Evolutionary conservation across 2,113 vertebrate genomes (phyloP).

Genomic region (Aphyosemion australe): DNA sequence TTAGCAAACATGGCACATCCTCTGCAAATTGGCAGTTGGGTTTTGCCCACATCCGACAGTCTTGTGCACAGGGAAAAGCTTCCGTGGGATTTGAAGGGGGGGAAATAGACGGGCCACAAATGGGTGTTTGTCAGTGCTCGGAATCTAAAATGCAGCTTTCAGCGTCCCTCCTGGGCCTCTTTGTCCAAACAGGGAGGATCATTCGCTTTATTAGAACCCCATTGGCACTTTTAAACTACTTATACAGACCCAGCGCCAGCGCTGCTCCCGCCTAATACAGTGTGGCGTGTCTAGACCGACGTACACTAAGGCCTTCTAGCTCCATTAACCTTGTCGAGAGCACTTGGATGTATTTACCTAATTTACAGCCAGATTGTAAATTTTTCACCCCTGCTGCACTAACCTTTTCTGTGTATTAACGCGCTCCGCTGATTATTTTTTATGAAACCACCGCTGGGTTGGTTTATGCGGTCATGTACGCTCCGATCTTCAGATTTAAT

Average conservation of each 20-base stretch:
- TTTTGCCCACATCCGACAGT: conserved; percentile 73
- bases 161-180: conserved; percentile 67
- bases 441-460: conserved; percentile 58
- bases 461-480: conserved; percentile 42
- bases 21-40: conserved; percentile 77
- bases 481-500: conserved; percentile 74
- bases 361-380: conserved; percentile 67
- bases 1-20: conserved; percentile 79
- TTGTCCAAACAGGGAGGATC: conserved; percentile 72
- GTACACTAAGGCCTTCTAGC: conserved; percentile 71
- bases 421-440: conserved; percentile 68
- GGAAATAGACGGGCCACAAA: conserved; percentile 70
- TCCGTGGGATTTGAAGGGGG: conserved; percentile 66
- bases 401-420: conserved; percentile 51
- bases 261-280: conserved; percentile 72
- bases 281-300: conserved; percentile 66
- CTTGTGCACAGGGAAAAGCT: conserved; percentile 60
- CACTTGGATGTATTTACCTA: conserved; percentile 73
- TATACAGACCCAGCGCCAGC: conserved; percentile 64
- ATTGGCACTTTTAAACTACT: conserved; percentile 65
- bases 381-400: conserved; percentile 35
- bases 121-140: conserved; percentile 73
- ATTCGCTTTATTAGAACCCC: conserved; percentile 70
- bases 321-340: conserved; percentile 80
- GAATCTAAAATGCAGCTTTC: conserved; percentile 67